Conservation (phyloP, 2,888 invertebrate species). For the Lacanobia oleracea region DNA sequence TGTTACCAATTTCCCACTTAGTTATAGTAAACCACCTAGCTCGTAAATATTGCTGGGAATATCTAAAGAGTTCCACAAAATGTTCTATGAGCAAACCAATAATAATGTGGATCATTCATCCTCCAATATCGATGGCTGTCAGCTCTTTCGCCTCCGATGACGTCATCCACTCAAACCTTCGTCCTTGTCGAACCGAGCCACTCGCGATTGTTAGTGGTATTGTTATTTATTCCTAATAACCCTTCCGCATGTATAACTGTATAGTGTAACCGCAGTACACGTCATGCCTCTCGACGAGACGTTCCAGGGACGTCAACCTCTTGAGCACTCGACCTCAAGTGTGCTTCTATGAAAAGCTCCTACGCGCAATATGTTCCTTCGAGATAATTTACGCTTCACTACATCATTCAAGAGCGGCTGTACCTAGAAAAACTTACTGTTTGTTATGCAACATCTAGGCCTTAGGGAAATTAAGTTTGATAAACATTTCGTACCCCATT, state of each 20-base stretch:
- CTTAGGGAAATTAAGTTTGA: constrained; percentile 69
- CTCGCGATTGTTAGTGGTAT: constrained; percentile 61
- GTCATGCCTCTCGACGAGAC: constrained; percentile 70
- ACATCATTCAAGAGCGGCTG: constrained; percentile 71
- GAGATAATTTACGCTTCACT: constrained; percentile 78
- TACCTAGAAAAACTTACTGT: constrained; percentile 67
- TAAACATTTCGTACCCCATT: constrained; percentile 38
- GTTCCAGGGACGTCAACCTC: constrained; percentile 78
- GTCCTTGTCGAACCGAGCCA: constrained; percentile 37
- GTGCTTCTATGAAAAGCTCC: constrained; percentile 82
- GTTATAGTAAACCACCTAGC: neutral
- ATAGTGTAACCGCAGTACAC: constrained; percentile 64
- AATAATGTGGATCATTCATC: constrained; percentile 7
- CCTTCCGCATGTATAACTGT: constrained; percentile 61
- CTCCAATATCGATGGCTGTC: constrained; percentile 24
- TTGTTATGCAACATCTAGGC: constrained; percentile 67
- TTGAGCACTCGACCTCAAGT: constrained; percentile 78
- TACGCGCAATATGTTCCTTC: constrained; percentile 79
- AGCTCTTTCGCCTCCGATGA: constrained; percentile 32
- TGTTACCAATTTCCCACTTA: neutral
- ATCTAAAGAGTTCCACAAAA: constrained; percentile 6
- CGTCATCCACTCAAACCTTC: constrained; percentile 44
- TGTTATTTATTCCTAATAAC: constrained; percentile 67
- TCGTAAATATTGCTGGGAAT: neutral
- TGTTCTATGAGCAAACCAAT: constrained; percentile 22